Conservation (phyloP, 2,797 vertebrate species). For the Valencia hispanica region DNA sequence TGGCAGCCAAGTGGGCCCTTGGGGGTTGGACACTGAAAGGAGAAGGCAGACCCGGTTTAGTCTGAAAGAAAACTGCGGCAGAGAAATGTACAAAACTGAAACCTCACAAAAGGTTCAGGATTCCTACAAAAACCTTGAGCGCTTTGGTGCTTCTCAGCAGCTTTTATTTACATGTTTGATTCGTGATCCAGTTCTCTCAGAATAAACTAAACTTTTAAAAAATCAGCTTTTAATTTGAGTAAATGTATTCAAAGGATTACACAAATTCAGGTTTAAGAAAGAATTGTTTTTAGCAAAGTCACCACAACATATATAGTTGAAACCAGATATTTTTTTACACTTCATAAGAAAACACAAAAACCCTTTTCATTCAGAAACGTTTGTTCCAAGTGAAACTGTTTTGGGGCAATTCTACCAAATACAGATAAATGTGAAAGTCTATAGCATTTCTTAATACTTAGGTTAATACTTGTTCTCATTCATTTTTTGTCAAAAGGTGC, state of each 20-base stretch:
- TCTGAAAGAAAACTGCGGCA: slow-evolving; percentile 50
- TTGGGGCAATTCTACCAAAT: too few species aligned
- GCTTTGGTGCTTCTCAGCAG: slow-evolving; percentile 9
- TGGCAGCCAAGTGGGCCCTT: slow-evolving; percentile 54
- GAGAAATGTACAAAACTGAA: slow-evolving; percentile 48
- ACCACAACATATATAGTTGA: too few species aligned
- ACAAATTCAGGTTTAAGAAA: not conserved
- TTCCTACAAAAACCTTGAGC: slow-evolving; percentile 9
- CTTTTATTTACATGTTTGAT: slow-evolving; percentile 2
- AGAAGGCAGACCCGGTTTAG: slow-evolving; percentile 33
- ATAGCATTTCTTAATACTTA: not conserved
- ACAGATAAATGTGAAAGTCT: not conserved
- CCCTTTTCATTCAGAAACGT: too few species aligned
- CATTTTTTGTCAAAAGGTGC: not conserved
- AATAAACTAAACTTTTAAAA: not conserved
- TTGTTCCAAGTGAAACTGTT: too few species aligned
- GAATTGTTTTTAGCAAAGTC: not conserved
- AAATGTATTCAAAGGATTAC: not conserved
- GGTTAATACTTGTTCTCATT: not conserved
- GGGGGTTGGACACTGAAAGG: slow-evolving; percentile 40
- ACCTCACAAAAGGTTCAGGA: slow-evolving; percentile 41
- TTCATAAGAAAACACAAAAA: too few species aligned
- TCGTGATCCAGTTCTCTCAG: not conserved
- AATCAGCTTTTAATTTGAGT: not conserved
- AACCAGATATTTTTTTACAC: too few species aligned